Conservation (phyloP, 2,888 invertebrate genomes). For the Branchellion lobata region DNA sequence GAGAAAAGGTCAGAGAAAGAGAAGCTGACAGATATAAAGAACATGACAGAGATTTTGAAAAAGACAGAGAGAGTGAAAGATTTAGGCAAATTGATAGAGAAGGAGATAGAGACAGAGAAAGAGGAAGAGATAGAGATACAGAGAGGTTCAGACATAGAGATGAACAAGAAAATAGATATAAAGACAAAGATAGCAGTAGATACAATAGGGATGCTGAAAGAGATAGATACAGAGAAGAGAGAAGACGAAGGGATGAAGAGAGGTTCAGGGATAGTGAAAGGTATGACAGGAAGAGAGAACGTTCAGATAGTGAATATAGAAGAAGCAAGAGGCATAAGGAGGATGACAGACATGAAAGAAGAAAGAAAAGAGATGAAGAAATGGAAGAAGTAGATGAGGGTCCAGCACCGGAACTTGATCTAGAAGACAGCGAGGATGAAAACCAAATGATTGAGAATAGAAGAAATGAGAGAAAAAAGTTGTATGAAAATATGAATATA, state of each 20-base stretch:
- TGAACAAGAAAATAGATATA: not conserved
- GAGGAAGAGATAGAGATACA: no score
- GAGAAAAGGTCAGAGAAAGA: not conserved
- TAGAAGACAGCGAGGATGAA: constrained; percentile 6
- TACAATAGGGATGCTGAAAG: not conserved
- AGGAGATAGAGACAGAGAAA: not conserved
- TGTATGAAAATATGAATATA: constrained; percentile 15
- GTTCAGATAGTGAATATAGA: not conserved
- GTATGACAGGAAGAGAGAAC: not conserved
- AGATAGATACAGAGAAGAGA: not conserved
- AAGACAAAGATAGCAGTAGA: not conserved
- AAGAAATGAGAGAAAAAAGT: constrained; percentile 10
- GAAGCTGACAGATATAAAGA: not conserved
- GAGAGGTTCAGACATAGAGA: not conserved
- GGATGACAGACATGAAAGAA: no score
- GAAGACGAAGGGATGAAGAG: not conserved
- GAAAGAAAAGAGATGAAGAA: not conserved
- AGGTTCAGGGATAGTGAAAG: not conserved
- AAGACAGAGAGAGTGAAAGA: not conserved
- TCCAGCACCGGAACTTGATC: not conserved
- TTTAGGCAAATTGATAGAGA: no score
- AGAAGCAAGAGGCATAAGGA: no score
- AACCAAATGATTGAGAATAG: constrained; percentile 1
- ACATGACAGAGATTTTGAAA: not conserved
- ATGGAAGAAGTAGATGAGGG: not conserved